Conservation (phyloP, 2,888 invertebrate genomes). For the Drosophila anomalipes region DNA sequence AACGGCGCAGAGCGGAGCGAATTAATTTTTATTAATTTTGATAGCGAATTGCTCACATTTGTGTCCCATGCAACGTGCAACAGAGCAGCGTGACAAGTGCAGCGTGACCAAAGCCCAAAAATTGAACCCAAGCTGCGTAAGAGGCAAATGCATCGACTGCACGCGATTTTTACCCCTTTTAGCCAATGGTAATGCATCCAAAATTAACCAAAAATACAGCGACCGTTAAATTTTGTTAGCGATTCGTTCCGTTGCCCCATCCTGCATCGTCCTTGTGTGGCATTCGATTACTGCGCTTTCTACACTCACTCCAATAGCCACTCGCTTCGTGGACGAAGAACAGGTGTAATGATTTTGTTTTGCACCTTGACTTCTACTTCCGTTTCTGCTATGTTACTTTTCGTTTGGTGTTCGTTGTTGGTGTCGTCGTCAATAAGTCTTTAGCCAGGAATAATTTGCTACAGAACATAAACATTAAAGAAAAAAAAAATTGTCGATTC, state of each 20-base stretch:
- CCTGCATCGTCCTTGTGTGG: constrained; percentile 17
- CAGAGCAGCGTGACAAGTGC: constrained; percentile 38
- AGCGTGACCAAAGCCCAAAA: constrained; percentile 64
- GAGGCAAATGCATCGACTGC: constrained; percentile 20
- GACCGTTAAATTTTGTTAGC: constrained; percentile 48
- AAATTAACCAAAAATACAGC: constrained; percentile 50
- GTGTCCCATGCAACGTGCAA: constrained; percentile 64
- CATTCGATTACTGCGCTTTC: constrained; percentile 72
- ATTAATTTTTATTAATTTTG: constrained; percentile 73
- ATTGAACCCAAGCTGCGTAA: constrained; percentile 24
- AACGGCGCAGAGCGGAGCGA: constrained; percentile 50
- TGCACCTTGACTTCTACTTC: constrained; percentile 79
- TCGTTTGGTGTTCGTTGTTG: constrained; percentile 27
- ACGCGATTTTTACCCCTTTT: constrained; percentile 36
- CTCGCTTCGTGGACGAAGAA: constrained; percentile 52
- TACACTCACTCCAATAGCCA: constrained; percentile 40
- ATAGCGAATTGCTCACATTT: constrained; percentile 50
- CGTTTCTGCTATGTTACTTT: constrained; percentile 41
- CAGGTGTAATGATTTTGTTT: constrained; percentile 81
- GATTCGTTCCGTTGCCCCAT: constrained; percentile 15
- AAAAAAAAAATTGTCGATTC: constrained; percentile 8
- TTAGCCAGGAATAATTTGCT: constrained; percentile 65
- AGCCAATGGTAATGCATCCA: constrained; percentile 32
- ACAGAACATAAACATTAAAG: constrained; percentile 1
- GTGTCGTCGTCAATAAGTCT: constrained; percentile 55